A percentile compares a stretch with the other conserved stretches of the same genome.
Conservation (phyloP, 2,797 vertebrate species). For the Spea hammondii region DNA sequence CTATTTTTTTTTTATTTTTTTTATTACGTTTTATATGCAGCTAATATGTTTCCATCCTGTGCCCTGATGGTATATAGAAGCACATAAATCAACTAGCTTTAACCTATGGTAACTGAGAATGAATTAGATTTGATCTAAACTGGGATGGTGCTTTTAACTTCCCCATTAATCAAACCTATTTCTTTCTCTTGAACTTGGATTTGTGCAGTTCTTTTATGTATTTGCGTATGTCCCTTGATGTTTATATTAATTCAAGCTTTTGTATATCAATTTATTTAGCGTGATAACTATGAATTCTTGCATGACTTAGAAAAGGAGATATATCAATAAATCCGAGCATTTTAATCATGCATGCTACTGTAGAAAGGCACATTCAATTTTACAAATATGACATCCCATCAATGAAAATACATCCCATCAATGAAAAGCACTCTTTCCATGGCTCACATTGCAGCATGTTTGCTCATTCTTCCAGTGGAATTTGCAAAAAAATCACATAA, state of each 20-base stretch:
- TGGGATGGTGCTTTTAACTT: neutral
- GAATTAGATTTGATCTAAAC: constrained; percentile 4
- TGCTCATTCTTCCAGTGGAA: too few species aligned
- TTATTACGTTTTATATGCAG: neutral
- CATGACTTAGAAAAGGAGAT: neutral
- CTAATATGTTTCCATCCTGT: neutral
- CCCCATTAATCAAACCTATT: neutral
- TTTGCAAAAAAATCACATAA: too few species aligned
- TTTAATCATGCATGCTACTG: neutral
- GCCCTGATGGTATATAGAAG: neutral
- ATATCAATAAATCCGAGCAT: neutral
- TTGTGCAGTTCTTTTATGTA: neutral
- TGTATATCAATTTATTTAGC: neutral
- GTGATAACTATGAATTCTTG: neutral
- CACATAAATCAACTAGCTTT: neutral
- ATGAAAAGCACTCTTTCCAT: too few species aligned
- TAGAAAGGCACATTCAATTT: neutral
- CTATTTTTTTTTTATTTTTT: too few species aligned
- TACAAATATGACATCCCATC: too few species aligned
- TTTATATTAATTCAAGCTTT: neutral
- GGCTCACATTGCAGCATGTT: too few species aligned
- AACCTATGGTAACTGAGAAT: neutral
- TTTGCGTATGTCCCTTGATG: neutral
- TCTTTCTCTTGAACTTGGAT: neutral
- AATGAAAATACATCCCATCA: too few species aligned